Evolutionary conservation across 2,113 vertebrate species (phyloP).

Genomic region (Alligator sinensis): DNA sequence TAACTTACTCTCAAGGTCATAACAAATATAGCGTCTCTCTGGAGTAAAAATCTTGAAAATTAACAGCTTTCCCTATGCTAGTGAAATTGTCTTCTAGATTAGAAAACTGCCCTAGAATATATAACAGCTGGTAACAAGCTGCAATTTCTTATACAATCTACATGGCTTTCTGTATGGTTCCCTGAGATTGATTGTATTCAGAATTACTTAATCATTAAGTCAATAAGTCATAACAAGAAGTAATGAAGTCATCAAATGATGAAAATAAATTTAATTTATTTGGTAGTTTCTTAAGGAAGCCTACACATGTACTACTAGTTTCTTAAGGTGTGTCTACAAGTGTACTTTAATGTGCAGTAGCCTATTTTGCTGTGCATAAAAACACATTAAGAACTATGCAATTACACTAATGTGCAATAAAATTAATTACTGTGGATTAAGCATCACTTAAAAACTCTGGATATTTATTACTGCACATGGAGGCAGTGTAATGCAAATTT

Average conservation of each 20-base stretch:
- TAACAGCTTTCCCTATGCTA: not conserved
- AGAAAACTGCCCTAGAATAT: conserved; percentile 26
- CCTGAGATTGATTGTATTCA: not conserved
- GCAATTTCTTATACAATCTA: not conserved
- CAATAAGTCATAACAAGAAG: too few relatives aligned
- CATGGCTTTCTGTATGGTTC: conserved; percentile 14
- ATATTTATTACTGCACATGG: too few relatives aligned
- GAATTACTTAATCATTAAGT: too few relatives aligned
- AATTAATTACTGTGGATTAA: too few relatives aligned
- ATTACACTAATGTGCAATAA: too few relatives aligned
- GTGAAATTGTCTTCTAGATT: conserved; percentile 35
- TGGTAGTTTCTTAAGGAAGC: not conserved
- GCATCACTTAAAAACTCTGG: too few relatives aligned
- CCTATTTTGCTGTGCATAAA: too few relatives aligned
- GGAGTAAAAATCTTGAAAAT: not conserved
- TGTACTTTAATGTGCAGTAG: too few relatives aligned
- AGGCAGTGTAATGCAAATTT: too few relatives aligned
- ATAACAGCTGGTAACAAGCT: conserved; percentile 34
- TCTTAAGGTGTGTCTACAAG: too few relatives aligned
- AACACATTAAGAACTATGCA: too few relatives aligned
- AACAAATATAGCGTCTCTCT: not conserved
- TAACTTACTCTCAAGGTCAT: not conserved
- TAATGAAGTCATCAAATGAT: not conserved
- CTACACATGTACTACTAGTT: too few relatives aligned
- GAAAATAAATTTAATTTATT: not conserved